Base-by-base conservation (phyloP, 2,113 vertebrate species). In the Corvus hawaiiensis region DNA sequence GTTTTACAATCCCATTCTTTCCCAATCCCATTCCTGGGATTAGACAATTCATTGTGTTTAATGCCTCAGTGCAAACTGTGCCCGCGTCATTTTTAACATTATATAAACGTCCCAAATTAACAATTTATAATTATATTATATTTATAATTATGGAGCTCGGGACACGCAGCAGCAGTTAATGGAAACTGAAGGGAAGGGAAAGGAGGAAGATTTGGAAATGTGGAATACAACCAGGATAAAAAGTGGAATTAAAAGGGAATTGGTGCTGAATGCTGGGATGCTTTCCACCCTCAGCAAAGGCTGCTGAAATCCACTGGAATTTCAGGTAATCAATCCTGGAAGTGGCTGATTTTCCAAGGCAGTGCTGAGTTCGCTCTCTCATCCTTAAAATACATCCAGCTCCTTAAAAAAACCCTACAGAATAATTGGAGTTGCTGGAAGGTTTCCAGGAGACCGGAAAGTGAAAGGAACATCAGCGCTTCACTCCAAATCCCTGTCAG, bases 291-390 rank as follows among this genome's bases (percentile, higher is more conserved):
- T 54, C 9, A 5, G 67, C 43, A 48, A 24, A 79, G 35, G 62
- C 43, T 37, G 23, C 69, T 37, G 4, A 30, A 48, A 63, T 20
- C 77, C 39, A 3, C 32, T 1, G 20, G 49, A 16, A 41, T 5
- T 41, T 17, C 0, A 0, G 54, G 39, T 3, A 8, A 51, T 16
- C 46, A 7, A 2, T 10, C 7, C 79, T 15, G 7, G 58, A 18
- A 24, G 19, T 5, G 43, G 26, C 11, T 5, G 10, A 22, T 51
- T 54, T 24, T 24, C 18, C 62, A 44, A 30, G 3, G 11, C 56
- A 39, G 44, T 0, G 0, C 3, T 2, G 32, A 89, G 32, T 22
- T 73, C 7, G 1, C 49, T 14, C 1, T 19, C 61, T 58, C 69
- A 30, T n/a, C 3, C 3, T 17, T 32, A 30, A 71, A 74, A 75